Percentiles rank a stretch among this genome's conserved stretches.
Evolutionary conservation across 1,140 invertebrate species (phyloP).

Genomic region (Triops longicaudatus): DNA sequence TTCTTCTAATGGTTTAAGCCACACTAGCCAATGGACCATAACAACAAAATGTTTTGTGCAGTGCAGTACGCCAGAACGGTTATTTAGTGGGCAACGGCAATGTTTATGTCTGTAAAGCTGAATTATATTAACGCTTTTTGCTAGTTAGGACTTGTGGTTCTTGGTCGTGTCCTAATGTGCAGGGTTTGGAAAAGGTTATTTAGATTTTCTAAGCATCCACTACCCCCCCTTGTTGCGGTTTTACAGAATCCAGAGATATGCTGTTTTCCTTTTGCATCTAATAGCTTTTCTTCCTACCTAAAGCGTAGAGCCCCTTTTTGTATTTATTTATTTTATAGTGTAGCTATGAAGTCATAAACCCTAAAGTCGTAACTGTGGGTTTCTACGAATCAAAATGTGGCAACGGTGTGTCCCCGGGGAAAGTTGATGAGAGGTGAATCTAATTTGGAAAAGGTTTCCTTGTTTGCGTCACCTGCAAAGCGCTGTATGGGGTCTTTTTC

Average conservation of each 20-base stretch:
- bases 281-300: not conserved
- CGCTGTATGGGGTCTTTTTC: not conserved
- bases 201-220: not conserved
- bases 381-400: constrained; percentile 1
- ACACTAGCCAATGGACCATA: no score
- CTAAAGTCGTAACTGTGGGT: not conserved
- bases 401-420: not conserved
- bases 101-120: no score
- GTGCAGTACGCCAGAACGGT: no score
- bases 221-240: not conserved
- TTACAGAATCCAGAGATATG: not conserved
- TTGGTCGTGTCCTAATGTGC: no score
- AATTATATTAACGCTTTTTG: no score
- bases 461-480: constrained; percentile 10
- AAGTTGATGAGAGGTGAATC: not conserved
- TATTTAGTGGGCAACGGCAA: no score
- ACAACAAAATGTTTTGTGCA: no score
- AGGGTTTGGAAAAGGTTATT: not conserved
- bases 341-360: not conserved
- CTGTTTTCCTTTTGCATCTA: not conserved
- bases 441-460: not conserved
- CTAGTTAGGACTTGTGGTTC: no score
- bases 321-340: constrained; percentile 10
- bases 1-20: no score
- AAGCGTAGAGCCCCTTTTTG: not conserved